These are phyloP conservation scores for Babylonia areolata DNA, from an alignment of 1,140 invertebrate genomes.

Conservation along the genomic window DNA sequence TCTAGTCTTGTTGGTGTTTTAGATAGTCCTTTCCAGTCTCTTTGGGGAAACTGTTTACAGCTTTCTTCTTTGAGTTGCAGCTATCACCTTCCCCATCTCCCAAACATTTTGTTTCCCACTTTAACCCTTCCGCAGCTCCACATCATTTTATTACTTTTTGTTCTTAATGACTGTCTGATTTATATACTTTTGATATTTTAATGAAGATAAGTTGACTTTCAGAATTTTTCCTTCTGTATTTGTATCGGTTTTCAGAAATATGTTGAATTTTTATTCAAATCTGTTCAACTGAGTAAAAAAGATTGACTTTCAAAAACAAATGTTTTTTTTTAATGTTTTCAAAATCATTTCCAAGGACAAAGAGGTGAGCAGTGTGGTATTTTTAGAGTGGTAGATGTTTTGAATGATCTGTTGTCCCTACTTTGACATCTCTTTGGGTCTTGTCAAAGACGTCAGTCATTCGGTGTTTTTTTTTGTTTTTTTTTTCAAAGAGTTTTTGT, in stretches of 20 bases:
- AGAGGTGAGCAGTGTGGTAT: constrained; percentile 9
- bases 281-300: neutral
- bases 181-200: too few relatives aligned
- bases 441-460: neutral
- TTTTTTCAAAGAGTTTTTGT: too few relatives aligned
- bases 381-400: constrained; percentile 8
- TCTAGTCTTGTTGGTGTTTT: neutral
- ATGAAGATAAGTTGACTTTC: too few relatives aligned
- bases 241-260: neutral
- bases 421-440: neutral
- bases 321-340: neutral
- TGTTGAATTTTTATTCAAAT: neutral
- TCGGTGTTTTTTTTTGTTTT: neutral
- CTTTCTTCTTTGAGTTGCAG: neutral
- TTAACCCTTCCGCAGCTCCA: neutral
- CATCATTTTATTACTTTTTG: neutral
- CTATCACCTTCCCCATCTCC: neutral
- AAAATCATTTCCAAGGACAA: constrained; percentile 7
- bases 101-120: too few relatives aligned
- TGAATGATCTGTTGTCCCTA: constrained; percentile 9
- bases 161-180: neutral
- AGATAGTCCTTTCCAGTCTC: too few relatives aligned
- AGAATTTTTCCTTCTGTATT: neutral
- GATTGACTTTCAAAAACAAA: neutral
- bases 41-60: too few relatives aligned